A percentile compares a stretch with the other conserved stretches of the same genome.
Evolutionary conservation across 2,888 invertebrate genomes (phyloP).

Genomic region (Eugnorisma glareosa): DNA sequence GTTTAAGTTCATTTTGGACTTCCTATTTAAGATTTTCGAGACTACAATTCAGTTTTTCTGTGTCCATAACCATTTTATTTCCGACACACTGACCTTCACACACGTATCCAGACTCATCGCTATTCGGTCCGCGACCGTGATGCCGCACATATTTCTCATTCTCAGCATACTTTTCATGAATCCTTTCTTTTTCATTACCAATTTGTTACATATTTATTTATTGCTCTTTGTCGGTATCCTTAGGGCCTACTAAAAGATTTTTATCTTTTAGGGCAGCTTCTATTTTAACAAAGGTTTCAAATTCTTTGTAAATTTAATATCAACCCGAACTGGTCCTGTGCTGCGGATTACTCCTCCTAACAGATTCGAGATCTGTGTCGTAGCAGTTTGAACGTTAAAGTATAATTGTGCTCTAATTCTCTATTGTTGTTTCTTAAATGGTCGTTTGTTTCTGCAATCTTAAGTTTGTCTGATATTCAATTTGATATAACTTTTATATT

Average conservation of each 20-base stretch:
- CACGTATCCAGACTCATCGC: slow-evolving; percentile 56
- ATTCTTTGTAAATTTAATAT: not conserved
- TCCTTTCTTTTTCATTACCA: slow-evolving; percentile 59
- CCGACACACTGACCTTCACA: slow-evolving; percentile 48
- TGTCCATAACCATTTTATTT: slow-evolving; percentile 27
- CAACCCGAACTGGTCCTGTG: not conserved
- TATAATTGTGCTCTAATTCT: not conserved
- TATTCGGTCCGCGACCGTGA: slow-evolving; percentile 59
- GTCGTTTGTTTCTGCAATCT: not conserved
- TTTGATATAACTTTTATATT: not conserved
- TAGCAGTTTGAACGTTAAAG: not conserved
- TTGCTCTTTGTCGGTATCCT: slow-evolving; percentile 29
- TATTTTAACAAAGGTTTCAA: not conserved
- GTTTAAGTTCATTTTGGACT: not conserved
- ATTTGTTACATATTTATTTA: slow-evolving; percentile 54
- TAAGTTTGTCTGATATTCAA: not conserved
- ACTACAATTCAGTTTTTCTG: slow-evolving; percentile 11
- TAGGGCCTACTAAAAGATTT: not conserved
- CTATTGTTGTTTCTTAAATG: not conserved
- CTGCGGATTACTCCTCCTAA: not conserved
- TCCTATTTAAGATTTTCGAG: not conserved
- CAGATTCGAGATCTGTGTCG: not conserved
- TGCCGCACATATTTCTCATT: slow-evolving; percentile 57
- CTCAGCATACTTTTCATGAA: slow-evolving; percentile 50
- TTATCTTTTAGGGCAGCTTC: slow-evolving; percentile 1